phyloP scores from a whole-genome alignment of 1,140 invertebrate genomes.

The Rhagoletis pomonella region DNA sequence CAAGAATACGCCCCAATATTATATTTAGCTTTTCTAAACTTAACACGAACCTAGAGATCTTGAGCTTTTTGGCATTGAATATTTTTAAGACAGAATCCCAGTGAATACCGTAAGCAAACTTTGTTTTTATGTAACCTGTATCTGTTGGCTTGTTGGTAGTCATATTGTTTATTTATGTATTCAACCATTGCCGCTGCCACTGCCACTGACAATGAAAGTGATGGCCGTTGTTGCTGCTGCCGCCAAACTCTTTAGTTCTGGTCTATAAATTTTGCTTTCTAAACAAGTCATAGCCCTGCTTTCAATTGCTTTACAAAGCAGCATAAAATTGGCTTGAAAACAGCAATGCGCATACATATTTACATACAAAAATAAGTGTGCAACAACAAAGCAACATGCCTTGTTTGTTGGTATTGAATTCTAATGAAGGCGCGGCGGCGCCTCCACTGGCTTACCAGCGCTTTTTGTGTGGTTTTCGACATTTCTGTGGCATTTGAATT shows the following conservation, averaged over 20 bases:
- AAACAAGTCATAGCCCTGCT: constrained; percentile 9
- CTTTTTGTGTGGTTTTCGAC: neutral
- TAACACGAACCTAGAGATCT: no score
- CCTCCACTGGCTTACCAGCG: neutral
- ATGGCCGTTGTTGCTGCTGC: neutral
- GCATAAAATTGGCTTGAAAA: constrained; percentile 1
- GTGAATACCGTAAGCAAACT: no score
- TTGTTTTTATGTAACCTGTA: no score
- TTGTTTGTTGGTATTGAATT: constrained; percentile 13
- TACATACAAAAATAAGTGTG: no score
- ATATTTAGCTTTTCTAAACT: no score
- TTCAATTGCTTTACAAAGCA: constrained; percentile 13
- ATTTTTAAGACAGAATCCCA: no score
- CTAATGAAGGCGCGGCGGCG: neutral
- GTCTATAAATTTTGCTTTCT: constrained; percentile 52
- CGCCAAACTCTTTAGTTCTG: constrained; percentile 36
- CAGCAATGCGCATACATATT: no score
- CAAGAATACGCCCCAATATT: no score
- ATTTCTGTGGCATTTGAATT: neutral
- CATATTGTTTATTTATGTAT: neutral
- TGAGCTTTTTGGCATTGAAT: no score
- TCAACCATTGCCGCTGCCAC: neutral
- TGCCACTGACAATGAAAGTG: neutral
- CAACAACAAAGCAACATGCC: neutral
- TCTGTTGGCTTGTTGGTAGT: no score